A percentile compares a stretch with the other conserved stretches of the same genome.
phyloP scores from a whole-genome alignment of 2,797 vertebrate genomes.

The Saxicola maurus region DNA sequence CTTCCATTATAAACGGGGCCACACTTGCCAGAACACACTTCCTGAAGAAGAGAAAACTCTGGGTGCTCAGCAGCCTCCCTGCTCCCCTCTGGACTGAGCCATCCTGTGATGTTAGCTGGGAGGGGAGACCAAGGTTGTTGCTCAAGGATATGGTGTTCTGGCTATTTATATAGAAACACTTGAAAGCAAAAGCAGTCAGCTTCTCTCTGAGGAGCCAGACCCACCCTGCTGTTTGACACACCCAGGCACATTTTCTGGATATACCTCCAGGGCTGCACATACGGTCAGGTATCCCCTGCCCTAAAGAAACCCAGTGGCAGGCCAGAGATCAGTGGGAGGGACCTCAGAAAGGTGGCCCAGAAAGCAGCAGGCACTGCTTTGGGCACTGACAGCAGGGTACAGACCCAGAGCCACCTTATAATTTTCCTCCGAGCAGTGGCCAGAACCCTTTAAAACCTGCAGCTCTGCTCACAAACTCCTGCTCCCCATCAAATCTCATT shows the following conservation, averaged over 20 bases:
- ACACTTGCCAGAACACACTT: background rate
- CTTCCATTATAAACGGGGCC: background rate
- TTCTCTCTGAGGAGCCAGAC: background rate
- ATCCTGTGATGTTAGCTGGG: background rate
- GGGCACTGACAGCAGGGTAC: accelerated
- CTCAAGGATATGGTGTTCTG: background rate
- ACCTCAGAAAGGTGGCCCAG: background rate
- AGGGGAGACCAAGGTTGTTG: background rate
- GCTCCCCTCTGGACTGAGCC: background rate
- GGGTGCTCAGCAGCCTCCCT: background rate
- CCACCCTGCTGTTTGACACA: background rate
- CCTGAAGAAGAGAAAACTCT: background rate
- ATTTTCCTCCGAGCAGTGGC: background rate
- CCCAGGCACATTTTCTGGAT: background rate
- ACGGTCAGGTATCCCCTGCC: background rate
- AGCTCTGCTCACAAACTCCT: constrained; percentile 58
- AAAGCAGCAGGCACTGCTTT: accelerated
- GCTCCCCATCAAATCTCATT: constrained; percentile 92
- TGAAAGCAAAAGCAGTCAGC: background rate
- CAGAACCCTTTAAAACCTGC: constrained; percentile 56
- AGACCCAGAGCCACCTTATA: constrained; percentile 47
- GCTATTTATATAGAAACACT: constrained; percentile 11
- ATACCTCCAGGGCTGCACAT: background rate
- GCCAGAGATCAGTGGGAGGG: background rate
- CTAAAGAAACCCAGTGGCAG: background rate